A percentile compares a stretch with the other conserved stretches of the same genome.
phyloP scores from a whole-genome alignment of 2,797 vertebrate species.

The Rhabdomys pumilio region DNA sequence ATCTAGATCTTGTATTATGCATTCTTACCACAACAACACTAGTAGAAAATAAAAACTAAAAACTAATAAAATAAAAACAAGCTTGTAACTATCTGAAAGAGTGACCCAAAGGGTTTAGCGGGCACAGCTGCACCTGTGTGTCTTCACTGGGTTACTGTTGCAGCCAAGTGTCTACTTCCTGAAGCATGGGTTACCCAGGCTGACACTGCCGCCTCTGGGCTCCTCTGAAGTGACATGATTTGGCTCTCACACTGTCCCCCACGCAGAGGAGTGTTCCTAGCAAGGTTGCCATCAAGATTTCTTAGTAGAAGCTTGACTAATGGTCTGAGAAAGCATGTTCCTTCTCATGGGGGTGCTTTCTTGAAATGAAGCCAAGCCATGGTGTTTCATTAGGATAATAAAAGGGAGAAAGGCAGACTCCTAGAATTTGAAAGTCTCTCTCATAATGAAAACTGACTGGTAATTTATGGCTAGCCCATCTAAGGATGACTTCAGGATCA shows the following conservation, averaged over 20 bases:
- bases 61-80: neutral
- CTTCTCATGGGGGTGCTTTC: slow-evolving; percentile 74
- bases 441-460: slow-evolving; percentile 85
- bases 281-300: neutral
- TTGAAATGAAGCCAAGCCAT: slow-evolving; percentile 67
- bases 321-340: slow-evolving; percentile 65
- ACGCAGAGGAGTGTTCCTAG: neutral
- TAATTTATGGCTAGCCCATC: slow-evolving; percentile 82
- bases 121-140: accelerated
- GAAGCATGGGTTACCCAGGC: neutral
- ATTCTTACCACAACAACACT: neutral
- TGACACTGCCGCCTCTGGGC: neutral
- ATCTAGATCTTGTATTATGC: neutral
- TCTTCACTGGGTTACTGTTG: neutral
- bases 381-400: slow-evolving; percentile 81
- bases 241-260: neutral
- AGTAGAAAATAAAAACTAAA: neutral
- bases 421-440: slow-evolving; percentile 78
- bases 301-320: slow-evolving; percentile 50
- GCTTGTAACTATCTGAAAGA: neutral
- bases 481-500: slow-evolving; percentile 83
- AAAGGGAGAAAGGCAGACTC: slow-evolving; percentile 70
- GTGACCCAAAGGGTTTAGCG: neutral
- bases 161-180: neutral
- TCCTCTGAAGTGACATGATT: accelerated